Conservation (phyloP, 1,140 invertebrate species). For the Trichomalopsis sarcophagae region DNA sequence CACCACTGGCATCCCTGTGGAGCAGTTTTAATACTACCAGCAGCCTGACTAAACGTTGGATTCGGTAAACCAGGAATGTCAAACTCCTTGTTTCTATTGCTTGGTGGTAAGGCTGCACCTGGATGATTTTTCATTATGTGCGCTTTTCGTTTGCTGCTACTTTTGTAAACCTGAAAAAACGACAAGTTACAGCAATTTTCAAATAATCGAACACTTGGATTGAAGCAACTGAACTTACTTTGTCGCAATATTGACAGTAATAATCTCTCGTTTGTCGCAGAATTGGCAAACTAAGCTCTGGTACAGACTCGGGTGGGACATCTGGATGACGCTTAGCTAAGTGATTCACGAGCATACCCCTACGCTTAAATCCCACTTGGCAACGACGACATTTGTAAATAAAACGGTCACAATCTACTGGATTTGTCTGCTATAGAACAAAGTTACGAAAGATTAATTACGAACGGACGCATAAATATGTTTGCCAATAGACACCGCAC, state of each 20-base stretch:
- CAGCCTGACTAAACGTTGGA: slow-evolving; percentile 82
- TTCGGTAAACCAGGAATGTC: slow-evolving; percentile 75
- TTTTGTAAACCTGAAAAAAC: slow-evolving; percentile 82
- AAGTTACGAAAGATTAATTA: slow-evolving; percentile 19
- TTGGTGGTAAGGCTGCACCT: slow-evolving; percentile 81
- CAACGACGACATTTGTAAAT: slow-evolving; percentile 89
- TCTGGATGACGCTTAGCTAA: slow-evolving; percentile 90
- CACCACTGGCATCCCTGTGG: slow-evolving; percentile 88
- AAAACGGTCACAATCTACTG: slow-evolving; percentile 85
- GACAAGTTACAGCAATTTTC: neutral
- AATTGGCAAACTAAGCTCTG: slow-evolving; percentile 89
- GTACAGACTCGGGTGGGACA: slow-evolving; percentile 83
- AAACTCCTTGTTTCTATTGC: slow-evolving; percentile 75
- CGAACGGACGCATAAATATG: slow-evolving; percentile 8
- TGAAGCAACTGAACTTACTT: slow-evolving; percentile 71
- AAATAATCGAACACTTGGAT: neutral
- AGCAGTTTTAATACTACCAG: slow-evolving; percentile 83
- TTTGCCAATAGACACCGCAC: neutral
- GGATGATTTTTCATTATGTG: slow-evolving; percentile 92
- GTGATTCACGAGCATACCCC: slow-evolving; percentile 91
- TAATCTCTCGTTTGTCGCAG: slow-evolving; percentile 87
- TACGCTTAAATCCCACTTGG: slow-evolving; percentile 87
- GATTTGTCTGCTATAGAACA: slow-evolving; percentile 74
- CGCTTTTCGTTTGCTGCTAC: slow-evolving; percentile 88
- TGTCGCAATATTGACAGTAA: slow-evolving; percentile 91